phyloP scores from a whole-genome alignment of 2,888 invertebrate species.

The Crematogaster levior region DNA sequence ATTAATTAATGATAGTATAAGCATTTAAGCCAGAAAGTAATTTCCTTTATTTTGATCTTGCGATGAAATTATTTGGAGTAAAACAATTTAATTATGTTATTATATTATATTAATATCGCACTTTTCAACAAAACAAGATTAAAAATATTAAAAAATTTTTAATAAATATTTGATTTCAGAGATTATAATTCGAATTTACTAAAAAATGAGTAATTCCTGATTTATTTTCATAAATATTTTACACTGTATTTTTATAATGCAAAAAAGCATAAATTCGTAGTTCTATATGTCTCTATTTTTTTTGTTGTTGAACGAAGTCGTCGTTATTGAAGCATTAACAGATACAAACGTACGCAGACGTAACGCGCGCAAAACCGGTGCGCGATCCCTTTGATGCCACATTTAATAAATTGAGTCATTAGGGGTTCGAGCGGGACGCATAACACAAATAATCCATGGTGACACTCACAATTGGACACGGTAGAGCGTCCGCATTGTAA shows the following conservation, averaged over 20 bases:
- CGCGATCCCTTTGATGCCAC: conserved; percentile 55
- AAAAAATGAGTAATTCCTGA: not conserved
- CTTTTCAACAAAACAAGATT: not conserved
- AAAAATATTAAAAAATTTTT: not conserved
- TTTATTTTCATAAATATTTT: not conserved
- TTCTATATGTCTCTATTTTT: not conserved
- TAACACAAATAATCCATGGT: conserved; percentile 52
- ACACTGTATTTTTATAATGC: not conserved
- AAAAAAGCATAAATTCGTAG: not conserved
- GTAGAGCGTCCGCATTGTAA: not conserved
- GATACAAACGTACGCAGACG: not conserved
- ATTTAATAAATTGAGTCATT: conserved; percentile 66
- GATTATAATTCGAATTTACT: not conserved
- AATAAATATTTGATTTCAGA: not conserved
- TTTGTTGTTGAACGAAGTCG: no score
- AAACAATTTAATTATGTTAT: not conserved
- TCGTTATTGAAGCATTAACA: not conserved
- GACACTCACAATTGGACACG: not conserved
- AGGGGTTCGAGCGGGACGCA: conserved; percentile 39
- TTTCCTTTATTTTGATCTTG: not conserved
- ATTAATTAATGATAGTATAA: conserved; percentile 12
- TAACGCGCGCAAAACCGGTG: not conserved
- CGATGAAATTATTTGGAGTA: not conserved
- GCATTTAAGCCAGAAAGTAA: not conserved
- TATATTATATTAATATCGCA: no score